Conservation (phyloP, 2,797 vertebrate genomes). For the Cynopterus sphinx region DNA sequence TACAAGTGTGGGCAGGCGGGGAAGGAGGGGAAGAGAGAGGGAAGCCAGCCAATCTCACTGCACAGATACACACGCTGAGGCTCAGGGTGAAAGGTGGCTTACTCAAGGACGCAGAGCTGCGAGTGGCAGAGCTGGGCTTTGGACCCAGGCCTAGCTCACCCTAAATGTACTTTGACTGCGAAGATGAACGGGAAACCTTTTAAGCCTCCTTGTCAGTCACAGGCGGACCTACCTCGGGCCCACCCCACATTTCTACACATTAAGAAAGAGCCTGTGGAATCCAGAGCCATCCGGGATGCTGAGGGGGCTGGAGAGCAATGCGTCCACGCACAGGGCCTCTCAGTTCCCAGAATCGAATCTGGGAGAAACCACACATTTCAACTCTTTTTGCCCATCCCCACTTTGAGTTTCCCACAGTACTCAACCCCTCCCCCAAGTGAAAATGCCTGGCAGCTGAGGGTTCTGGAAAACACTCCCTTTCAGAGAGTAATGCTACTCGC, state of each 20-base stretch:
- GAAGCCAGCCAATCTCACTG: background rate
- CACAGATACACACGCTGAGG: background rate
- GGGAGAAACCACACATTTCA: background rate
- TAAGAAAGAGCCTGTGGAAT: background rate
- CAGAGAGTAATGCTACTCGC: background rate
- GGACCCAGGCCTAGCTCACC: background rate
- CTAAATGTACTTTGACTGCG: background rate
- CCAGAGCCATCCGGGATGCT: background rate
- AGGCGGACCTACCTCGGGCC: background rate
- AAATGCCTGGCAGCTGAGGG: background rate
- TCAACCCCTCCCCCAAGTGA: background rate
- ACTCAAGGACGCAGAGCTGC: background rate
- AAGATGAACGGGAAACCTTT: background rate
- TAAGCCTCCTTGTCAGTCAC: background rate
- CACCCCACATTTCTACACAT: background rate
- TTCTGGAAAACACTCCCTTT: background rate
- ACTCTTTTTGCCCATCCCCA: background rate
- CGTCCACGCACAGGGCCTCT: rapidly evolving
- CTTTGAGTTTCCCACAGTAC: background rate
- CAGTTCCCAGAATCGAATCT: background rate
- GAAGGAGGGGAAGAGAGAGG: rapidly evolving
- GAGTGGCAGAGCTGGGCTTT: background rate
- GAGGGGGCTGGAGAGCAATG: background rate
- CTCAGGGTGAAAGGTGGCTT: background rate
- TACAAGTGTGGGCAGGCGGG: background rate